Conservation (phyloP, 2,888 invertebrate species). For the Lutraria lutraria region DNA sequence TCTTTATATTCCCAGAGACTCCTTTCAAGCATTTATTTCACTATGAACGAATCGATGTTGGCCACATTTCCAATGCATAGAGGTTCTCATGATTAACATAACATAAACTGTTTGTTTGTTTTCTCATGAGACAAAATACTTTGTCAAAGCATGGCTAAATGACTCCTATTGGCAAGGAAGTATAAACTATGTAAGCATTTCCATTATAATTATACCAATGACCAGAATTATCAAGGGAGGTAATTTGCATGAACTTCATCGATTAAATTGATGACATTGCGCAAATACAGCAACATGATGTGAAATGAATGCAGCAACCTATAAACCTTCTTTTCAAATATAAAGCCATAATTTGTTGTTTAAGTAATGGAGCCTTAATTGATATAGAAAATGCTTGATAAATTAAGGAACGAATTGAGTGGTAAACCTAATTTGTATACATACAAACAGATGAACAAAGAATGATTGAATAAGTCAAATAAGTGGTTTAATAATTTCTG, state of each 20-base stretch:
- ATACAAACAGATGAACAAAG: no score
- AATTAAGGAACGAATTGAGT: no score
- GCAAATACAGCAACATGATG: no score
- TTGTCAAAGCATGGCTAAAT: not conserved
- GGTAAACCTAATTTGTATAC: no score
- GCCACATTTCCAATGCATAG: not conserved
- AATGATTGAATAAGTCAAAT: no score
- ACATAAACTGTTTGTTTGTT: not conserved
- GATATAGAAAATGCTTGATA: no score
- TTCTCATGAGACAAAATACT: conserved; percentile 2
- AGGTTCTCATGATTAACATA: not conserved
- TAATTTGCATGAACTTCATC: not conserved
- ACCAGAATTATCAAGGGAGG: conserved; percentile 7
- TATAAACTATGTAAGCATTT: not conserved
- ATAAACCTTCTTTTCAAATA: no score
- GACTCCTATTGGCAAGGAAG: not conserved
- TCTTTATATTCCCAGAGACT: not conserved
- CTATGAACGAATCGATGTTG: not conserved
- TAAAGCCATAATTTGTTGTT: no score
- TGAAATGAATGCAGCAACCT: no score
- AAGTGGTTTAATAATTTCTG: no score
- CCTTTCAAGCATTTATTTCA: not conserved
- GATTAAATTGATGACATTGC: no score
- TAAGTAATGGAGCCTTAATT: no score
- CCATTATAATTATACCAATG: not conserved